phyloP scores from a whole-genome alignment of 2,888 invertebrate species.

The Sphaeridia pumilis region DNA sequence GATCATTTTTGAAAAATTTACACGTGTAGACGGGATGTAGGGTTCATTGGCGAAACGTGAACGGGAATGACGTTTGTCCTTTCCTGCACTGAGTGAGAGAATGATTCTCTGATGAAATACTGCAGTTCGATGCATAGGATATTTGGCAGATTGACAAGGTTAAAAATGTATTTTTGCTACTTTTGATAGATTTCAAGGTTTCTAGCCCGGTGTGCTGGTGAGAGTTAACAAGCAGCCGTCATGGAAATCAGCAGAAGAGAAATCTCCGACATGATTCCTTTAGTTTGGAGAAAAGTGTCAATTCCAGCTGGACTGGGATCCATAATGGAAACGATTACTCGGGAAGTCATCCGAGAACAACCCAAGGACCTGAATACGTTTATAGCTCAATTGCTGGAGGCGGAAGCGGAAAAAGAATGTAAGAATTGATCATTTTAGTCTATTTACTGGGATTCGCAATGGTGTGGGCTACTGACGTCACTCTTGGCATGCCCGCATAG shows the following conservation, averaged over 20 bases:
- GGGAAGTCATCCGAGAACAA: conserved; percentile 6
- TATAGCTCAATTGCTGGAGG: conserved; percentile 11
- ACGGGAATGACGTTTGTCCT: no score
- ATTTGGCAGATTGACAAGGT: neutral
- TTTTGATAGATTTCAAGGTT: neutral
- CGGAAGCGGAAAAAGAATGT: conserved; percentile 1
- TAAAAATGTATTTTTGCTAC: neutral
- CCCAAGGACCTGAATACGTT: conserved; percentile 10
- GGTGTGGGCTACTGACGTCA: no score
- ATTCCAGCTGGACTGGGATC: conserved; percentile 29
- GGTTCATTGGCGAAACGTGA: no score
- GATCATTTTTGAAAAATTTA: no score
- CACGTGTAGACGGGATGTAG: no score
- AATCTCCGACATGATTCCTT: neutral
- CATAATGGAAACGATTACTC: conserved; percentile 18
- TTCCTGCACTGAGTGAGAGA: no score
- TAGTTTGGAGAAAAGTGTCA: conserved; percentile 25
- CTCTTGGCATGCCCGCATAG: no score
- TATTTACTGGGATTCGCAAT: no score
- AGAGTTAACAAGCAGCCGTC: no score
- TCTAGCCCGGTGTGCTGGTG: no score
- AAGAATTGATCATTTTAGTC: neutral
- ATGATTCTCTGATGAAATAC: neutral
- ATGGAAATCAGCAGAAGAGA: neutral
- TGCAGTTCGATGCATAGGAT: neutral